Percentiles rank a stretch among this genome's conserved stretches.
Evolutionary conservation across 64 coral and sea anemone species (phyloP).

Genomic region (Exaiptasia diaphana): DNA sequence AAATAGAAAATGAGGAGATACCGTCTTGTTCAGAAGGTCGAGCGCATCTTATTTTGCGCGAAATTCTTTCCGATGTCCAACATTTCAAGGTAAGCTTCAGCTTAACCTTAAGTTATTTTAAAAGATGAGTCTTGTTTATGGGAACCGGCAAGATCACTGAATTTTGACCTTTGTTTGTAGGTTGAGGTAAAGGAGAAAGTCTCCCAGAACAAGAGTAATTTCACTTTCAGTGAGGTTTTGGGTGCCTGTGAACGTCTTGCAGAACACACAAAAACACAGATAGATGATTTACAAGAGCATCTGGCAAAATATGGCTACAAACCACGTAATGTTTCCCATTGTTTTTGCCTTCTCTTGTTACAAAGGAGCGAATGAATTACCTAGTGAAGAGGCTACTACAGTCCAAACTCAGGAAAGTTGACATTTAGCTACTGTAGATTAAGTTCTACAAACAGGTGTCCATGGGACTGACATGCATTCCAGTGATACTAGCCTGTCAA

Average conservation of each 20-base stretch:
- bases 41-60: constrained; percentile 65
- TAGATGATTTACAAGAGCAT: constrained; percentile 58
- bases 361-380: too few relatives aligned
- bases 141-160: too few relatives aligned
- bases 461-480: too few relatives aligned
- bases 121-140: too few relatives aligned
- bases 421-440: too few relatives aligned
- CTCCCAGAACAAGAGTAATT: constrained; percentile 16
- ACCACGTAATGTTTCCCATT: background rate
- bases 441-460: too few relatives aligned
- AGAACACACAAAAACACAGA: constrained; percentile 46
- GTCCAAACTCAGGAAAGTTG: too few relatives aligned
- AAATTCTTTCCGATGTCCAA: constrained; percentile 52
- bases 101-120: background rate
- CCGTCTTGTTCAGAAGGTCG: constrained; percentile 67
- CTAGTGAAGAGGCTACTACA: too few relatives aligned
- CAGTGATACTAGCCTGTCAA: too few relatives aligned
- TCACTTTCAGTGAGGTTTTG: constrained; percentile 43
- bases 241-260: constrained; percentile 45
- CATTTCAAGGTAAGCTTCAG: constrained; percentile 42
- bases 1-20: constrained; percentile 43
- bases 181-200: constrained; percentile 16
- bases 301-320: constrained; percentile 74
- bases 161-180: background rate
- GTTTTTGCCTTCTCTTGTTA: background rate